Conservation (phyloP, 2,113 vertebrate species). For the Callocephalon fimbriatum region DNA sequence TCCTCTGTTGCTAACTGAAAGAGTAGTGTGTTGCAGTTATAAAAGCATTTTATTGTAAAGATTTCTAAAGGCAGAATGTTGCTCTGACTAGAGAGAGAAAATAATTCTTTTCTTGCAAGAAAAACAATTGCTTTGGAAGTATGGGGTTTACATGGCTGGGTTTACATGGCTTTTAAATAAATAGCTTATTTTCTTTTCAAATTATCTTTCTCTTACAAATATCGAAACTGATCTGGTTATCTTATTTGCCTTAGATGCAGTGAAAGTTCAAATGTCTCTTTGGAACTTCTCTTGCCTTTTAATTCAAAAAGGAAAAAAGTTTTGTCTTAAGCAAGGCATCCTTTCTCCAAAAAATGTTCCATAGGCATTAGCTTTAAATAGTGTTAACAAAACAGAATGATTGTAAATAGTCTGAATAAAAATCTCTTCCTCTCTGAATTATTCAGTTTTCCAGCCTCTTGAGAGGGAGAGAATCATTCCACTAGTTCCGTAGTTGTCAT, state of each 20-base stretch:
- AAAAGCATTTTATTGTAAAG: background rate
- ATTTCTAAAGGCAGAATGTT: background rate
- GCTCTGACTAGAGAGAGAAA: background rate
- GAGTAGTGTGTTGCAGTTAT: background rate
- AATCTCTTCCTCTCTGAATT: constrained; percentile 42
- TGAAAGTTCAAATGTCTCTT: background rate
- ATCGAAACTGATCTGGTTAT: background rate
- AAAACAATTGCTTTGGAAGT: background rate
- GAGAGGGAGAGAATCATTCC: constrained; percentile 44
- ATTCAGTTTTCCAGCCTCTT: constrained; percentile 38
- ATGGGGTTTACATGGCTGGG: background rate
- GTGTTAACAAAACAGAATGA: constrained; percentile 3
- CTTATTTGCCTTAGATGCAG: background rate
- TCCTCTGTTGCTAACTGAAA: background rate
- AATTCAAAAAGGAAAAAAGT: background rate
- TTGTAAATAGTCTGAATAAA: constrained; percentile 52
- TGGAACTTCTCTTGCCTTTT: background rate
- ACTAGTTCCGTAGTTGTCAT: constrained; percentile 51
- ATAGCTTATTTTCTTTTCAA: background rate
- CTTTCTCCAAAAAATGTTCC: constrained; percentile 10
- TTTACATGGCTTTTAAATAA: background rate
- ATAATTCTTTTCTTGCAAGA: background rate
- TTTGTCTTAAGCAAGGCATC: constrained; percentile 3
- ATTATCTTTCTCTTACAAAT: background rate
- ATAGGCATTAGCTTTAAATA: constrained; percentile 10